Evolutionary conservation across 2,113 vertebrate genomes (phyloP), one percentile per base, ranked within the genome.

Genomic region (Paramisgurnus dabryanus): DNA sequence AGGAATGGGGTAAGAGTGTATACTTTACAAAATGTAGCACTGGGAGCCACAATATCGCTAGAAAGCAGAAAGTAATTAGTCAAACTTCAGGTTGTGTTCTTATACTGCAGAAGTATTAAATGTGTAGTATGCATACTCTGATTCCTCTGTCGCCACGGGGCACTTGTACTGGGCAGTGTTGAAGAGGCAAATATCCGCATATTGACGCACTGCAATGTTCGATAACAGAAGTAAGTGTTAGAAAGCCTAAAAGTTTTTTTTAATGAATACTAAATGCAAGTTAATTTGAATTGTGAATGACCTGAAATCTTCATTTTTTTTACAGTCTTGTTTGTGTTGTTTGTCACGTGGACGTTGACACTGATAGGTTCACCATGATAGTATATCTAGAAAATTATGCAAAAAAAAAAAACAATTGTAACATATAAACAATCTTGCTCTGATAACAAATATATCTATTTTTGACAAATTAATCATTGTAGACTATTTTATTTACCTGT

Each of bases 91-190:
- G 3, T 0, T 64, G 43, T 49, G 17, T 70, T 49, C 2, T 68
- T 53, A 8, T 41, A 27, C 3, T 9, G 43, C 22, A 45, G 34
- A 5, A 47, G 47, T 50, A 22, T 13, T 66, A 3, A 53, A 10
- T 65, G 45, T 58, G 5, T 11, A 40, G 66, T 39, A 61, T 67
- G 94, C 95, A 91, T 92, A 98, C 97, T 99, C 97, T 0, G 96
- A 94, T 41, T 98, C 97, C 76, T 98, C 95, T 83, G 94, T 92
- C 0, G 97, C 96, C 22, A 99, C 97, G 0, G 97, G 96, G 60
- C 97, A 98, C 86, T 98, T 99, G 92, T 99, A 99, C 91, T 99
- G 97, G 5, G 97, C 97, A 0, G 96, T 98, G 93, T 97, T 99
- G 92, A 98, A 99, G 63, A 99, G 95, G 89, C 97, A 99, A 88